These are phyloP conservation scores for Ataeniobius toweri DNA, from an alignment of 2,797 vertebrate genomes.

Conservation along the genomic window DNA sequence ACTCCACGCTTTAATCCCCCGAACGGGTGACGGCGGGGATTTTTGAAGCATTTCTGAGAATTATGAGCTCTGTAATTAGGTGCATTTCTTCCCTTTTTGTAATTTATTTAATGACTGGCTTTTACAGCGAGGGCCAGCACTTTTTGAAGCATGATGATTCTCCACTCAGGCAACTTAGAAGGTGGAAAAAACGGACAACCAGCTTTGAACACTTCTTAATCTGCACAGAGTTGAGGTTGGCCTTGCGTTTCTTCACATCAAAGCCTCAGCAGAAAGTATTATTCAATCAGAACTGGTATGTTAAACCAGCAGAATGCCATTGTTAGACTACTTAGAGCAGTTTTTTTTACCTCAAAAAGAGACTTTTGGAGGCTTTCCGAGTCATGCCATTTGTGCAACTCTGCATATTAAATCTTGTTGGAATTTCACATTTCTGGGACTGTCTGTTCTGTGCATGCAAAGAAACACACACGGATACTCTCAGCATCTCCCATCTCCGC, in stretches of 20 bases:
- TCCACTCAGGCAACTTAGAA: conserved; percentile 76
- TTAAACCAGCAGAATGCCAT: conserved; percentile 74
- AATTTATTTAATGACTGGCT: conserved; percentile 78
- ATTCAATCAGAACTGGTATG: conserved; percentile 74
- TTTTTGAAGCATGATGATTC: conserved; percentile 78
- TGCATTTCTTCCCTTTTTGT: conserved; percentile 74
- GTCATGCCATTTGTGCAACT: conserved; percentile 80
- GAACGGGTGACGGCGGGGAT: conserved; percentile 54
- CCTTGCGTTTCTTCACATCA: conserved; percentile 74
- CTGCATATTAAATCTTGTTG: conserved; percentile 79
- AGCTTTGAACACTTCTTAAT: conserved; percentile 82
- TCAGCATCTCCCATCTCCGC: conserved; percentile 71
- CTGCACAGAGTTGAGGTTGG: conserved; percentile 78
- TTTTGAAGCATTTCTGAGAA: conserved; percentile 61
- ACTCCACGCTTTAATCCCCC: conserved; percentile 65
- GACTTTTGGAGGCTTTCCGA: conserved; percentile 77
- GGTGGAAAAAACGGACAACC: conserved; percentile 51
- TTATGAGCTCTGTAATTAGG: conserved; percentile 76
- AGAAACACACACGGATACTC: conserved; percentile 59
- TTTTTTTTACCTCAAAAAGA: conserved; percentile 64
- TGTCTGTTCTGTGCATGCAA: conserved; percentile 57
- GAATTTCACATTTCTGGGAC: conserved; percentile 70
- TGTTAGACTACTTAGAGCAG: conserved; percentile 76
- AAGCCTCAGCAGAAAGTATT: conserved; percentile 73
- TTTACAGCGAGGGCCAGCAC: conserved; percentile 69